Percentiles rank a stretch among this genome's conserved stretches.
phyloP scores from a whole-genome alignment of 1,140 invertebrate genomes.

The Yoshiicerus persimilis region DNA sequence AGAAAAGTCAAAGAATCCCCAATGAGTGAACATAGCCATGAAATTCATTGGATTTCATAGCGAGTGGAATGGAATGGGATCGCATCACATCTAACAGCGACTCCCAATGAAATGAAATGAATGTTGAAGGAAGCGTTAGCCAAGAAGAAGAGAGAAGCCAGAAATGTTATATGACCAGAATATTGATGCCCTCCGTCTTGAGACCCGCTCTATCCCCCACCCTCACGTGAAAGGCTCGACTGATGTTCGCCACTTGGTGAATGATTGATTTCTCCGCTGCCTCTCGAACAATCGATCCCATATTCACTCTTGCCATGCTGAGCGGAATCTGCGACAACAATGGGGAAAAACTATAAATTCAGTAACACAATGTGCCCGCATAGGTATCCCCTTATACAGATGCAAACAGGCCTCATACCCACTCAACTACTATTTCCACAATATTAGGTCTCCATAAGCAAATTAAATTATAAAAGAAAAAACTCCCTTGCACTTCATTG shows the following conservation, averaged over 20 bases:
- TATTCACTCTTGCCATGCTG: conserved; percentile 62
- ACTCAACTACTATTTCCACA: too few relatives aligned
- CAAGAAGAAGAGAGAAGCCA: conserved; percentile 6
- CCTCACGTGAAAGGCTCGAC: conserved; percentile 68
- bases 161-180: conserved; percentile 56
- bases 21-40: neutral
- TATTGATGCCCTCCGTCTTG: conserved; percentile 94
- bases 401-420: too few relatives aligned
- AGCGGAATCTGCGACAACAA: conserved; percentile 59
- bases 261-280: conserved; percentile 74
- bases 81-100: conserved; percentile 15
- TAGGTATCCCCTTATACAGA: too few relatives aligned
- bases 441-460: too few relatives aligned
- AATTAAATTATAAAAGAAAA: too few relatives aligned
- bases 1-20: neutral
- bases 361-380: neutral
- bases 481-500: too few relatives aligned
- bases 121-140: conserved; percentile 19
- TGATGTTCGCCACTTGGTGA: conserved; percentile 77
- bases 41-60: conserved; percentile 21
- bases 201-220: conserved; percentile 61
- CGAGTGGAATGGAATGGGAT: conserved; percentile 8
- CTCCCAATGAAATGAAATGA: conserved; percentile 20
- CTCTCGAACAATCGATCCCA: conserved; percentile 74
- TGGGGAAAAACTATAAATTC: conserved; percentile 39